These are phyloP conservation scores for Ranitomeya imitator DNA, from an alignment of 2,113 vertebrate genomes.

Conservation along the genomic window DNA sequence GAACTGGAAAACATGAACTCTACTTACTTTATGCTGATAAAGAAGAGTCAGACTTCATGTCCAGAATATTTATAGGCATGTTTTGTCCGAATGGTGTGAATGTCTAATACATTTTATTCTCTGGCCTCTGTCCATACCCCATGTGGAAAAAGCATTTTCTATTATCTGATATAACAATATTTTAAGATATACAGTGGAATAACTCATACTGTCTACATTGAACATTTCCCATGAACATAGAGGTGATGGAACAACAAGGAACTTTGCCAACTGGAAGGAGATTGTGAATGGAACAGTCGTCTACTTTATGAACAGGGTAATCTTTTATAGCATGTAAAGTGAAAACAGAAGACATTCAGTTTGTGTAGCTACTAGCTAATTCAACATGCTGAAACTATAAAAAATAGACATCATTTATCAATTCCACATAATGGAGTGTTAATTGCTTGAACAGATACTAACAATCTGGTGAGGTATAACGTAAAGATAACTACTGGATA, in stretches of 20 bases:
- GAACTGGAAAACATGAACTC: background rate
- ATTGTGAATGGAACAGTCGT: background rate
- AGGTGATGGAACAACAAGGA: conserved; percentile 9
- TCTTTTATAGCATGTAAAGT: conserved; percentile 33
- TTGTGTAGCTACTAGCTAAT: background rate
- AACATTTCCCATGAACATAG: conserved; percentile 1
- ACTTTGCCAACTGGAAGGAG: conserved; percentile 21
- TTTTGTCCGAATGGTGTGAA: conserved; percentile 7
- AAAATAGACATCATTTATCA: conserved; percentile 9
- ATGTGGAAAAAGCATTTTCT: conserved; percentile 45
- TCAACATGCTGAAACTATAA: background rate
- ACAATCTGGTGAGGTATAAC: conserved; percentile 11
- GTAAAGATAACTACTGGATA: conserved; percentile 16
- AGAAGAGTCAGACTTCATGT: conserved; percentile 14
- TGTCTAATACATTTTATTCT: conserved; percentile 3
- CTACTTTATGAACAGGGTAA: conserved; percentile 14
- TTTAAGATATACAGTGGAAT: conserved; percentile 26
- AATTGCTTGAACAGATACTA: conserved; percentile 35
- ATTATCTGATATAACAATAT: conserved; percentile 21
- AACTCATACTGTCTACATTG: conserved; percentile 14
- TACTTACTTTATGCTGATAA: background rate
- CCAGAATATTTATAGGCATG: conserved; percentile 15
- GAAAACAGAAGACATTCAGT: conserved; percentile 5
- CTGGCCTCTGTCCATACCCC: conserved; percentile 9
- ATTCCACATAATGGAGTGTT: conserved; percentile 5